Base-by-base conservation (phyloP, 1,140 invertebrate genomes). In the Pollicipes pollicipes region DNA sequence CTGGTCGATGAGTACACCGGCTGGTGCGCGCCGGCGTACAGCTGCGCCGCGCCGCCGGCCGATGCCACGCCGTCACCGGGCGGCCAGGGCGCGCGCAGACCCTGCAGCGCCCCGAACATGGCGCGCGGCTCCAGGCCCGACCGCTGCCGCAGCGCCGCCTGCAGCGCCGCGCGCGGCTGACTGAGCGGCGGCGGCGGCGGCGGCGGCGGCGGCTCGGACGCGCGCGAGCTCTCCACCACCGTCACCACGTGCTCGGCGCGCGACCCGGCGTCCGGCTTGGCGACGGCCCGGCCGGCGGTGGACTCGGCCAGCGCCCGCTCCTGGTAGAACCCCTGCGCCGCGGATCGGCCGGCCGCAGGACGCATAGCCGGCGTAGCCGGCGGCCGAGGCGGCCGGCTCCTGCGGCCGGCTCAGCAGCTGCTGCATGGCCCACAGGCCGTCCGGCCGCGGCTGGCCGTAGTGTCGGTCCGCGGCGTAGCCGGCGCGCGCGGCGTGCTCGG, bases 291-390 rank as follows among this genome's bases (percentile, higher is more conserved):
- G 32, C 32, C 32, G 32, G 4, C 32, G 32, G 16, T 58, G 13
- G 24, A 10, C 45, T 10, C 13, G 10, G 45, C 8, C 45, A 2
- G 45, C 45, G 45, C 21, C 45, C 21, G 92, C 10, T 92, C 93
- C 76, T 95, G 95, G 0, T 87, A 93, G 68, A 74, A 75, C 4
- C 70, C 75, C 83, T 95, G 95, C 1, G 94, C 98, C 69, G 93
- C 95, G 0, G 97, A 94, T 0, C 81, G 97, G 27, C 89, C 96
- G 66, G 91, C 98, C 66, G 95, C 95, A 0, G 92, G 93, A 2
- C 85, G 89, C 26, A 95, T 91, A 68, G 87, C 98, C 45, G 90
- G 91, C 79, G 88, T 91, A 79, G 86, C 92, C 29, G 78, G 88
- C 21, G 87, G 88, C 67, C n/a, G n/a, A n/a, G n/a, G 89, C 92